Base-by-base conservation (phyloP, 2,888 invertebrate genomes). In the Drosophila austrosaltans region DNA sequence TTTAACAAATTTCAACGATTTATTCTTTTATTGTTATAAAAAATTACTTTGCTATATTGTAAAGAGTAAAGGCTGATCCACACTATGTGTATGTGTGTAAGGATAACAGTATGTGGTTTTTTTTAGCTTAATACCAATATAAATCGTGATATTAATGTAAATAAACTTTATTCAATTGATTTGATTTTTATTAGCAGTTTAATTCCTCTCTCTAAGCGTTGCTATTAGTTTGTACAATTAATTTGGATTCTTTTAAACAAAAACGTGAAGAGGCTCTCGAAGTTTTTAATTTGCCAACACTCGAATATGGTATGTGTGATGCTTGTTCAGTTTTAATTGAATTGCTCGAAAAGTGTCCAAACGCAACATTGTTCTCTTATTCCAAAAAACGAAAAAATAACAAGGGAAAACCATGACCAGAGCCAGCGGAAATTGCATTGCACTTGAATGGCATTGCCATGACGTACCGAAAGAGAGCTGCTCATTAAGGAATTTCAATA, bases 401-500 rank as follows among this genome's bases (percentile, higher is more conserved):
- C 22, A 25, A 12, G 48, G 48, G 10, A 48, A 16, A 42, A 70
- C 64, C 56, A 39, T 53, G 36, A 22, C 16, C 28, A 20, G 59
- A 22, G 63, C 53, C 62, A 12, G 62, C 81, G 82, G 81, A 84
- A 82, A 84, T 82, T 84, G 79, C 81, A 70, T 74, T 80, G 72
- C 80, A 80, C 80, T 79, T 75, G 78, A 75, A 44, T 28, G 56
- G 59, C 22, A 16, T 36, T 36, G 63, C 30, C 62, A 54, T 58
- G 58, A 54, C 72, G 62, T 28, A 61, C 63, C 58, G 63, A 40
- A 61, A 40, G 53, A 62, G 68, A 65, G 73, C 54, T 81, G 80
- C 85, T 84, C 83, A 84, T 84, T 84, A 84, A 83, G 83, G 80
- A 84, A 84, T 85, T 84, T 78, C 81, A 85, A 85, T 83, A 83